Percentiles rank a stretch among this genome's conserved stretches.
phyloP scores from a whole-genome alignment of 1,140 invertebrate species.

The Drosophila eugracilis region DNA sequence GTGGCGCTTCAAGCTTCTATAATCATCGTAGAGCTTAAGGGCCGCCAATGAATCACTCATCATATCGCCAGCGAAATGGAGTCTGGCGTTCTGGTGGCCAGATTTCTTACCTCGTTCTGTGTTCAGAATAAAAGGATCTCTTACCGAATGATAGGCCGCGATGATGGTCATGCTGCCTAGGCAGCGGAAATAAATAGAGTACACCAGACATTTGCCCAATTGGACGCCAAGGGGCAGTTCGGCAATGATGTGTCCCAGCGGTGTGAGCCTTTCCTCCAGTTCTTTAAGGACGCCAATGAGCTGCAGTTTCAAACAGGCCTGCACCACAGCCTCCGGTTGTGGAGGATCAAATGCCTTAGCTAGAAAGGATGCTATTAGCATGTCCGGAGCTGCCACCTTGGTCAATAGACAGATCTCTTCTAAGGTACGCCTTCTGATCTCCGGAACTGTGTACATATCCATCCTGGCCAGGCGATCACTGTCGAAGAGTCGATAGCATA shows the following conservation, averaged over 20 bases:
- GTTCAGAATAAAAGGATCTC: conserved; percentile 93
- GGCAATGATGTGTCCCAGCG: conserved; percentile 88
- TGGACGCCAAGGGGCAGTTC: conserved; percentile 72
- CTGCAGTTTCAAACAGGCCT: conserved; percentile 88
- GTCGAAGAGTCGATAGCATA: conserved; percentile 93
- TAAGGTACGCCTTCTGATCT: conserved; percentile 90
- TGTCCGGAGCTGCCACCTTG: conserved; percentile 91
- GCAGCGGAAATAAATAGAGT: conserved; percentile 95
- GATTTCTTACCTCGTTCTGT: conserved; percentile 84
- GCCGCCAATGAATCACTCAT: conserved; percentile 96
- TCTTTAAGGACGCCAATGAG: conserved; percentile 92
- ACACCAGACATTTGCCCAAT: conserved; percentile 95
- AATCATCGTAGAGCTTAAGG: conserved; percentile 85
- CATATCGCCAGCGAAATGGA: conserved; percentile 85
- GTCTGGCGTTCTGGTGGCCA: conserved; percentile 88
- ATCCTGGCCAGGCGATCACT: conserved; percentile 89
- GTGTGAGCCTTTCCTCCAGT: conserved; percentile 92
- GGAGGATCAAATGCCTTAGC: conserved; percentile 92
- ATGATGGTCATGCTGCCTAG: conserved; percentile 97
- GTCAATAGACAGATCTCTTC: conserved; percentile 96
- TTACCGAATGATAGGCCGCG: conserved; percentile 93
- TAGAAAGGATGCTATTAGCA: conserved; percentile 35
- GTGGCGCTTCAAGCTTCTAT: not conserved
- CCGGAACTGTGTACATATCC: conserved; percentile 88
- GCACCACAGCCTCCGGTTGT: conserved; percentile 89